phyloP scores from a whole-genome alignment of 92 coral and sea anemone genomes.

The Bergia sp. region DNA sequence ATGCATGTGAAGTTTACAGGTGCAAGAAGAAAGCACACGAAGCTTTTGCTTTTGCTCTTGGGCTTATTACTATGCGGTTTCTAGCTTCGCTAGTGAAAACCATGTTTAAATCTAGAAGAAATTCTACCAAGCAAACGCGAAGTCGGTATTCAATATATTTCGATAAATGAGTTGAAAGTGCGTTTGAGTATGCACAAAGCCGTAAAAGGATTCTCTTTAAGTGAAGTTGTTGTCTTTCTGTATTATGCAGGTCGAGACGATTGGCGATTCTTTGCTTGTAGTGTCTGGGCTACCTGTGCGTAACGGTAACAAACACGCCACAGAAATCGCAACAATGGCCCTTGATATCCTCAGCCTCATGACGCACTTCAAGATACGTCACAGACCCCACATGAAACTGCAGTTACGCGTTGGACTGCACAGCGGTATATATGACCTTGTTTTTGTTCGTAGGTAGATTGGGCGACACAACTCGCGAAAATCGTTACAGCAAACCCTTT shows the following conservation, averaged over 20 bases:
- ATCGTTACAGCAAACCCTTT: too few relatives aligned
- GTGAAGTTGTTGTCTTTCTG: neutral
- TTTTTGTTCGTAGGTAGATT: neutral
- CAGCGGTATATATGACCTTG: constrained; percentile 66
- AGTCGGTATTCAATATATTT: too few relatives aligned
- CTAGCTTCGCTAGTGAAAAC: too few relatives aligned
- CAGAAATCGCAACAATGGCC: constrained; percentile 95
- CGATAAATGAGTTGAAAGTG: too few relatives aligned
- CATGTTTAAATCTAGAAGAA: too few relatives aligned
- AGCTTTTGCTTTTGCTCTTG: too few relatives aligned
- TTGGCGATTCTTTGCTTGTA: constrained; percentile 90
- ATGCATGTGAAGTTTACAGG: too few relatives aligned
- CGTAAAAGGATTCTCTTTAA: too few relatives aligned
- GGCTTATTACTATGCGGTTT: too few relatives aligned
- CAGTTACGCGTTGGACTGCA: constrained; percentile 93
- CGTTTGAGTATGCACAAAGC: too few relatives aligned
- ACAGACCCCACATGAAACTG: constrained; percentile 90
- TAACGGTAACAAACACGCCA: constrained; percentile 92
- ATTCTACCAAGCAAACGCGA: too few relatives aligned
- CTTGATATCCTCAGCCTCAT: constrained; percentile 85
- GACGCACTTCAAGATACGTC: constrained; percentile 88
- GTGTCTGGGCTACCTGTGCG: constrained; percentile 92
- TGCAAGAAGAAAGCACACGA: too few relatives aligned
- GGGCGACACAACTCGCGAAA: neutral
- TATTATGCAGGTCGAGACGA: constrained; percentile 77